Conservation (phyloP, 2,113 vertebrate genomes). For the Rhinolophus ferrumequinum region DNA sequence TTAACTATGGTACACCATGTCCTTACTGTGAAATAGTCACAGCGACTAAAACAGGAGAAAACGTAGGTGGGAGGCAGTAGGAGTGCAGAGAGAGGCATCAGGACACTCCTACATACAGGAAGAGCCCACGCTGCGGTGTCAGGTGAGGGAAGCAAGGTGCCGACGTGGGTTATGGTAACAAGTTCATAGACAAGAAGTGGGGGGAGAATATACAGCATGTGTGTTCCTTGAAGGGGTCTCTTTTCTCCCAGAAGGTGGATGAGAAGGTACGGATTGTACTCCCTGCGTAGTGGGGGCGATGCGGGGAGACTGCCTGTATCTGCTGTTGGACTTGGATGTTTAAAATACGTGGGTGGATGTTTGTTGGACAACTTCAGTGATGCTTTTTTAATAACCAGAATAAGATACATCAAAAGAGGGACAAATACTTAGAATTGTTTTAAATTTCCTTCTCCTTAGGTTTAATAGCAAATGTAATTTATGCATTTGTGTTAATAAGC, state of each 20-base stretch:
- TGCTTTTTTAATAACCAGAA: neutral
- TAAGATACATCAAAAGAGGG: neutral
- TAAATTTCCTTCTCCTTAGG: neutral
- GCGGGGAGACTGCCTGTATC: fast-evolving
- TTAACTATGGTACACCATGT: fast-evolving
- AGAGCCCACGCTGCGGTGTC: fast-evolving
- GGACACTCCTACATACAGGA: fast-evolving
- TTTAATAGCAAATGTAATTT: neutral
- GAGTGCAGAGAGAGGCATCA: fast-evolving
- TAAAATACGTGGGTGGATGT: neutral
- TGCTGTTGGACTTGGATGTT: neutral
- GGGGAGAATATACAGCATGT: neutral
- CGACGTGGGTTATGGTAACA: fast-evolving
- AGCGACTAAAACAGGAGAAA: neutral
- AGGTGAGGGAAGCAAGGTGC: neutral
- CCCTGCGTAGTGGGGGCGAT: neutral
- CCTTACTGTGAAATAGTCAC: neutral
- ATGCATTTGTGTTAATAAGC: neutral
- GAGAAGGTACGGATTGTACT: neutral
- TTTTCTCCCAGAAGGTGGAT: neutral
- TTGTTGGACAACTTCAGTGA: neutral
- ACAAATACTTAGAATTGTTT: neutral
- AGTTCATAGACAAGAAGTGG: neutral
- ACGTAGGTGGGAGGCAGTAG: neutral
- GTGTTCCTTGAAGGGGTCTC: neutral